Percentiles rank a stretch among this genome's conserved stretches.
Conservation (phyloP, 2,797 vertebrate genomes). For the Bryconaethiops microstoma region DNA sequence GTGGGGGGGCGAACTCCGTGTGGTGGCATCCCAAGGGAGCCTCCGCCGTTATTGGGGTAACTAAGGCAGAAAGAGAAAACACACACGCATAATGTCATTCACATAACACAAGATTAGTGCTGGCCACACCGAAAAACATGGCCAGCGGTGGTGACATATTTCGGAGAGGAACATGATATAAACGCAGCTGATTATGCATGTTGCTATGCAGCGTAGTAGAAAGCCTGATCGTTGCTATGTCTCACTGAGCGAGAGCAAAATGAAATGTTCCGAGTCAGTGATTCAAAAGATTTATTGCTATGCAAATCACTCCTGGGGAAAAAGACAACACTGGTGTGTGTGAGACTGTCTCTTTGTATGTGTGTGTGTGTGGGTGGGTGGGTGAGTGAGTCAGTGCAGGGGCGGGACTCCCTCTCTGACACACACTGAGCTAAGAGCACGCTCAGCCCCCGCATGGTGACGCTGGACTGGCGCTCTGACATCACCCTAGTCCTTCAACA, state of each 20-base stretch:
- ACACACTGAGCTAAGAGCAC: conserved; percentile 30
- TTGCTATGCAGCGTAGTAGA: conserved; percentile 43
- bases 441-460: conserved; percentile 31
- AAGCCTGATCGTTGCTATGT: conserved; percentile 29
- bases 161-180: neutral
- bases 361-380: neutral
- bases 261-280: conserved; percentile 44
- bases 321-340: neutral
- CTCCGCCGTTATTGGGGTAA: conserved; percentile 81
- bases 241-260: conserved; percentile 35
- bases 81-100: conserved; percentile 25
- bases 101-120: conserved; percentile 16
- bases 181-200: conserved; percentile 41
- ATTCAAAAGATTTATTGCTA: conserved; percentile 54
- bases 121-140: neutral
- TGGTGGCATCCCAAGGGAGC: conserved; percentile 80
- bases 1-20: conserved; percentile 81
- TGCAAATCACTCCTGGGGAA: conserved; percentile 56
- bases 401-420: conserved; percentile 42
- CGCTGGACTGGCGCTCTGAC: conserved; percentile 16
- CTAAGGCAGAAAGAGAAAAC: conserved; percentile 66
- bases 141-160: conserved; percentile 23
- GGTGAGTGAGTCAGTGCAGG: conserved; percentile 50
- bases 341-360: neutral
- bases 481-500: conserved; percentile 18